These are phyloP conservation scores for Gephyroberyx darwinii DNA, from an alignment of 2,797 vertebrate genomes.

Conservation along the genomic window DNA sequence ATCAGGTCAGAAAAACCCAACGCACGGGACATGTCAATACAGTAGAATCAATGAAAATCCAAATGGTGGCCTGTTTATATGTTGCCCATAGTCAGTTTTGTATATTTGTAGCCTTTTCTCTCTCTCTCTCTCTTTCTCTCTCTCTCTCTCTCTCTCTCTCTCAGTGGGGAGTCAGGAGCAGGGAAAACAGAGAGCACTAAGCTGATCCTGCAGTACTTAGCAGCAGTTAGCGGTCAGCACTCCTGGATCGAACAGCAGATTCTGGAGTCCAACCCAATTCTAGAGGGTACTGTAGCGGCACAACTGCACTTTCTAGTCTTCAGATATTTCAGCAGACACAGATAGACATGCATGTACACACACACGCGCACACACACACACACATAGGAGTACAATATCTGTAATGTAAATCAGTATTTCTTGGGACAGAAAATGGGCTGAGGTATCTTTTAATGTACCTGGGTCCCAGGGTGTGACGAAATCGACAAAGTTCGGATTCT, in stretches of 20 bases:
- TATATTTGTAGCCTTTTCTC: too few relatives aligned
- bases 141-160: neutral
- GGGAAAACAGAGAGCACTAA: conserved; percentile 98
- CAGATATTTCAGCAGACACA: too few relatives aligned
- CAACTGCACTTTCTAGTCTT: neutral
- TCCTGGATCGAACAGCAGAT: conserved; percentile 93
- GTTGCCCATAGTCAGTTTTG: too few relatives aligned
- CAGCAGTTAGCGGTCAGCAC: conserved; percentile 89
- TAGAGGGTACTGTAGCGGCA: conserved; percentile 85
- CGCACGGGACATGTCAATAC: neutral
- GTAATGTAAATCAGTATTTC: too few relatives aligned
- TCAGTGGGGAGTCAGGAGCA: conserved; percentile 95
- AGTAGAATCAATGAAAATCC: neutral
- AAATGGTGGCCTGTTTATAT: neutral
- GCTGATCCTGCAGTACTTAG: conserved; percentile 92
- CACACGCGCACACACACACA: neutral
- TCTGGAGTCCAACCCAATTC: conserved; percentile 93
- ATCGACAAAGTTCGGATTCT: neutral
- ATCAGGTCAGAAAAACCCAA: conserved; percentile 83
- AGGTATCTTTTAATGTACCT: too few relatives aligned
- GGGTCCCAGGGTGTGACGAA: too few relatives aligned
- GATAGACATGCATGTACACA: neutral
- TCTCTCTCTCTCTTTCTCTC: too few relatives aligned
- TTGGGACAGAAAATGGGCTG: too few relatives aligned
- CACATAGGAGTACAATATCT: neutral